Evolutionary conservation across 2,113 vertebrate species (phyloP), one percentile per base, ranked within the genome.

Genomic region (Clarias macrocephalus): DNA sequence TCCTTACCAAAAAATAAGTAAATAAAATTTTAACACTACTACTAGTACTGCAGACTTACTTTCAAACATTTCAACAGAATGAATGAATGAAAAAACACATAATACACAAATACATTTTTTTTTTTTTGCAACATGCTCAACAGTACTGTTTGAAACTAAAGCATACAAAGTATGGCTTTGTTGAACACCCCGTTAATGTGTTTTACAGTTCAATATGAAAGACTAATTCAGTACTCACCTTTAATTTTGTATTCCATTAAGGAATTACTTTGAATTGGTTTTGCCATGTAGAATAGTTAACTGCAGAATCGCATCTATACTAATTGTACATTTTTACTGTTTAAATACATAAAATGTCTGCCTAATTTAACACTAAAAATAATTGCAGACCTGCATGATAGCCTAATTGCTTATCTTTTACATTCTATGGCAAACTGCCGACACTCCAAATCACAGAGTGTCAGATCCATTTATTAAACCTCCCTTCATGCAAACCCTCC

Each of bases 201-300:
- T 84, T 89, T 84, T 56, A 75, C 65, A 82, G 81, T 79, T 73
- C 57, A 82, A 85, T 79, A 80, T 83, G 65, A 77, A 88, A 85
- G 70, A 65, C 83, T 89, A 84, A 87, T 62, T 33, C n/a, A 82
- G 80, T 75, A 82, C 72, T 72, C 72, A 85, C 59, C 80, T 82
- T 87, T 83, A 63, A 82, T 54, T 87, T 59, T 82, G 77, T 82
- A 82, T 89, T 88, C 89, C 89, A 89, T 89, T 88, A 86, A 88
- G 80, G 65, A 80, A 89, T 89, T 89, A 89, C 72, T 79, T 11
- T 76, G 72, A 87, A 89, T 89, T 62, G 87, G 84, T 73, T 88
- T 88, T 79, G 48, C 75, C 56, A 82, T 80, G 60, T 76, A 18
- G 21, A 62, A 57, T 48, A 83, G 83, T 82, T 81, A 90, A 23